Conservation (phyloP, 2,113 vertebrate genomes). For the Mystacornis crossleyi region DNA sequence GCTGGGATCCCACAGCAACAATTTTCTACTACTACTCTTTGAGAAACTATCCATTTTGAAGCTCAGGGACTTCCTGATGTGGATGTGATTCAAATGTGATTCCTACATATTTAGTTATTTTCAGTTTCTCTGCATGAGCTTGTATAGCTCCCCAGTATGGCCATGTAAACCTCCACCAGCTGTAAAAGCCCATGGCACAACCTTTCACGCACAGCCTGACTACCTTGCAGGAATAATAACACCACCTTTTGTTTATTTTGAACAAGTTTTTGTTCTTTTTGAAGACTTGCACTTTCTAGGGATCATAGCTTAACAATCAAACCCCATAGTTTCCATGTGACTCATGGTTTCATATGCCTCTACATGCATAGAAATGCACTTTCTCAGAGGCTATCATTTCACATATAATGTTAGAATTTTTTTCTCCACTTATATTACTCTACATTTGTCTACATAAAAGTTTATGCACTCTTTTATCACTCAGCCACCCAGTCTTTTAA, state of each 20-base stretch:
- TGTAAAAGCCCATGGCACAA: fast-evolving
- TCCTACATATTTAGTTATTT: neutral
- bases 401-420: neutral
- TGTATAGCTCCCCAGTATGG: neutral
- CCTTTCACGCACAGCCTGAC: neutral
- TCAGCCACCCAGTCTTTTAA: neutral
- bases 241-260: neutral
- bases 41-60: neutral
- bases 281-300: neutral
- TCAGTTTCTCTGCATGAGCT: neutral
- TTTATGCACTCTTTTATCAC: neutral
- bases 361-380: neutral
- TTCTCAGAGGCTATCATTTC: neutral
- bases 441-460: neutral
- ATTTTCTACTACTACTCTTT: neutral
- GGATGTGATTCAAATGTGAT: neutral
- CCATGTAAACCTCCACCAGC: neutral
- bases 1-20: no score
- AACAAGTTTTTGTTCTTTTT: neutral
- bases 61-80: neutral
- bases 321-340: neutral
- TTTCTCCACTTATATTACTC: neutral
- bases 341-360: neutral
- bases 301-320: neutral
- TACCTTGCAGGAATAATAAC: neutral